Base-by-base conservation (phyloP, 2,113 vertebrate species). In the Silurus asotus region DNA sequence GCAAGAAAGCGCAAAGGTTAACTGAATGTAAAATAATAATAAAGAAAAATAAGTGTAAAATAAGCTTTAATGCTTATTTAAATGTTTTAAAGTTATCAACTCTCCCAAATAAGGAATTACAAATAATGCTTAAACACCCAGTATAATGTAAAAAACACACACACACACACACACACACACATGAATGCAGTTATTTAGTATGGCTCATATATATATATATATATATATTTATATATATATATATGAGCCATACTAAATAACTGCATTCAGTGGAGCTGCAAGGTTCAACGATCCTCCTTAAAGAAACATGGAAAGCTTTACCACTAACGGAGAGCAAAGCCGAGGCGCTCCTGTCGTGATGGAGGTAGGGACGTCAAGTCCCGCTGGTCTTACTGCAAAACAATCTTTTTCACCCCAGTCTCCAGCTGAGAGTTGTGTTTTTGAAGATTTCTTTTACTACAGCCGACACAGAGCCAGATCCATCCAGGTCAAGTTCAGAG, bases 191-290 rank as follows among this genome's bases (percentile, higher is more conserved):
- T n/a, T n/a, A n/a, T n/a, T n/a, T n/a, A n/a, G n/a, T n/a, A n/a
- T n/a, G n/a, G n/a, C n/a, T n/a, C n/a, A n/a, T n/a, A 51, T 75
- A 75, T 81, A 79, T 74, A 8, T 70, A 45, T 37, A 62, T 62
- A 58, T 15, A 58, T 2, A 58, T 5, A 4, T 15, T 15, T 58
- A 5, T 58, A 58, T 10, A 58, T 58, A 58, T 37, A 37, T 37
- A 37, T 37, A 37, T 37, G 2, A 78, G 37, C 28, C 61, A 69
- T 75, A 64, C 14, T 13, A 75, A 75, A 85, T 55, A 55, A 56
- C 23, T 56, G n/a, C 49, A 86, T 86, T 81, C 82, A 89, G 86
- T 87, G 80, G 86, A 90, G 86, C 80, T 85, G 61, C 84, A 78
- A 80, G 58, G 59, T 89, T 90, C 69, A 86, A 58, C 55, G 45